phyloP scores from a whole-genome alignment of 2,113 vertebrate genomes.

The Lamprotornis superbus region DNA sequence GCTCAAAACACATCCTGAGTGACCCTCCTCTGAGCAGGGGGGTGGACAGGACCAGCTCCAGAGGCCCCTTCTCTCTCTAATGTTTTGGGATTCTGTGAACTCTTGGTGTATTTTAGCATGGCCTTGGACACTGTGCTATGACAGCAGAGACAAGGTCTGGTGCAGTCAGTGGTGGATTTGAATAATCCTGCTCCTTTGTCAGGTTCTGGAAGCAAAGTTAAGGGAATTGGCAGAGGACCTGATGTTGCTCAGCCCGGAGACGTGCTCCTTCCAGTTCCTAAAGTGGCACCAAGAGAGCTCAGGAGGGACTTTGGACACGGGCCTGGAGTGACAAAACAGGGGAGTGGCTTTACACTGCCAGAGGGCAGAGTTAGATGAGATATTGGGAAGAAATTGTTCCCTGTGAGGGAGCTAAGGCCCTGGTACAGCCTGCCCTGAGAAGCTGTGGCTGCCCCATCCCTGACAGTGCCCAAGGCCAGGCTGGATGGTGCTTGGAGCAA shows the following conservation, averaged over 20 bases:
- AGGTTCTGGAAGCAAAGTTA: not conserved
- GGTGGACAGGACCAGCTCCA: not conserved
- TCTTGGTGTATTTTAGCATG: not conserved
- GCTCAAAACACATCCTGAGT: not conserved
- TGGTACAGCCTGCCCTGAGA: not conserved
- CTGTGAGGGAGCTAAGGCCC: not conserved
- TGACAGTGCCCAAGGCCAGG: not conserved
- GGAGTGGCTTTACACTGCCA: not conserved
- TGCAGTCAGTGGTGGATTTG: not conserved
- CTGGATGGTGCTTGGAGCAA: not conserved
- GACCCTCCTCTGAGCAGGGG: not conserved
- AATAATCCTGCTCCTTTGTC: not conserved
- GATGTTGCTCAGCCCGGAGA: not conserved
- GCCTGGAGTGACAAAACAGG: not conserved
- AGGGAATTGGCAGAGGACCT: not conserved
- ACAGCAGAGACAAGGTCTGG: not conserved
- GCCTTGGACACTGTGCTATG: not conserved
- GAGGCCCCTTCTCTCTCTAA: not conserved
- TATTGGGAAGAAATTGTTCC: not conserved
- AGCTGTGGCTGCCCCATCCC: not conserved
- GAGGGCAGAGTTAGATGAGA: not conserved
- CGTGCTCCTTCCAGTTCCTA: not conserved
- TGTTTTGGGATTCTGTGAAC: not conserved
- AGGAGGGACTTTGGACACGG: not conserved
- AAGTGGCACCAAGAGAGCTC: not conserved